phyloP scores from a whole-genome alignment of 2,797 vertebrate genomes.

The Eulemur coronatus region DNA sequence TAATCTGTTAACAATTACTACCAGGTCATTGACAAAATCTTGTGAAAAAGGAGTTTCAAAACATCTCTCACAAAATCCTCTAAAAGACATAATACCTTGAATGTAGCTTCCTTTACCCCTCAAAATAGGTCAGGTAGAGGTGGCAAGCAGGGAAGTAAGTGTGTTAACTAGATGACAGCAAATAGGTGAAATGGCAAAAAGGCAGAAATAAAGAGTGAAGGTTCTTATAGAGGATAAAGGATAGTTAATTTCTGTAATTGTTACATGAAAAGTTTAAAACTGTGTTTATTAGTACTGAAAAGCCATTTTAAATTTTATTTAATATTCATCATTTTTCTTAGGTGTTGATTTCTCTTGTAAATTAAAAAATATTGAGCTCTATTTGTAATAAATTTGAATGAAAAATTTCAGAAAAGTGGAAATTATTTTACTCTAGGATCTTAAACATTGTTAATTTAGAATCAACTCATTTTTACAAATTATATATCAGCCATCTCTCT shows the following conservation, averaged over 20 bases:
- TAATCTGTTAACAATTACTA: background rate
- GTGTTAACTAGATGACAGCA: background rate
- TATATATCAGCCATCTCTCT: background rate
- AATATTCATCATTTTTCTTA: background rate
- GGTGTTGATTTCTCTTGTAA: background rate
- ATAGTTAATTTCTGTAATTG: background rate
- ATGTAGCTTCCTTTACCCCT: background rate
- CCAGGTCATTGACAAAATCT: background rate
- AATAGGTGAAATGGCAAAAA: background rate
- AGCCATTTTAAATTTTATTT: background rate
- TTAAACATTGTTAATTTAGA: background rate
- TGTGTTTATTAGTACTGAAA: background rate
- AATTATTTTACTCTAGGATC: background rate
- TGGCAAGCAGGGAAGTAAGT: background rate
- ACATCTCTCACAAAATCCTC: background rate
- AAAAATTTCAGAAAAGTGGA: background rate
- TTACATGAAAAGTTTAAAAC: background rate
- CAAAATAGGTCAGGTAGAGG: background rate
- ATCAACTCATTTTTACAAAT: constrained; percentile 20
- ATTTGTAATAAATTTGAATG: background rate
- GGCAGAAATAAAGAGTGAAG: background rate
- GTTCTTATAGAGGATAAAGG: background rate
- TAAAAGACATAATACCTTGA: background rate
- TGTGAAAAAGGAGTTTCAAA: background rate
- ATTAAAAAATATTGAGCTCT: background rate